Evolutionary conservation across 2,113 vertebrate species (phyloP), one percentile per base, ranked within the genome.

Genomic region (Saccopteryx leptura): DNA sequence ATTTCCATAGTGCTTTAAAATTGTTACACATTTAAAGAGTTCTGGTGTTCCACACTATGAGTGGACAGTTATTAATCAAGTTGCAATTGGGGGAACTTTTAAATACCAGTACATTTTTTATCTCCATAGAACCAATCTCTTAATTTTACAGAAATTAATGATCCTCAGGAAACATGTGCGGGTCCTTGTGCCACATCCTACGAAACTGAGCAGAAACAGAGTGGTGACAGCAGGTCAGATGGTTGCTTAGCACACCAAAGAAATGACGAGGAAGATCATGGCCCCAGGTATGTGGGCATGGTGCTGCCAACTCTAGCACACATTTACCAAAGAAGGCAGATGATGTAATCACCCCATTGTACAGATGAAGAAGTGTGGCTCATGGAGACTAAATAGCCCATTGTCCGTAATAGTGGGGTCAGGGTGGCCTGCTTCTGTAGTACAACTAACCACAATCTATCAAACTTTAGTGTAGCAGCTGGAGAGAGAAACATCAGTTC

Each of bases 251-350:
- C 76, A 61, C 63, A 1, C 4, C 66, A 93, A 66, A 84, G 54
- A n/a, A 54, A 74, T n/a, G 97, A 97, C 80, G 94, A 88, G 81
- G 97, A 96, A 11, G 95, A 82, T 4, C 23, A 6, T 21, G 56
- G 92, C 9, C 72, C 97, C 50, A 98, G 98, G 99, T 99, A 97
- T 0, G 74, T 60, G 72, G n/a, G 1, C 21, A 0, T 0, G 21
- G 31, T 33, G 23, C 28, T 18, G 60, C 63, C 46, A 2, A 2
- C 66, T 1, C 10, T 2, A 33, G 15, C 14, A 56, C 48, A 33
- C 15, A 5, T n/a, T 65, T 52, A 17, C 19, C 1, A 2, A 71
- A 18, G n/a, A 3, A 31, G 48, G 56, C 1, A 0, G 15, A 17
- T 5, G 24, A 4, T 15, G 4, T 3, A 2, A 39, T 46, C 26